Evolutionary conservation across 1,140 invertebrate genomes (phyloP), one percentile per base, ranked within the genome.

Genomic region (Protaetia brevitarsis): DNA sequence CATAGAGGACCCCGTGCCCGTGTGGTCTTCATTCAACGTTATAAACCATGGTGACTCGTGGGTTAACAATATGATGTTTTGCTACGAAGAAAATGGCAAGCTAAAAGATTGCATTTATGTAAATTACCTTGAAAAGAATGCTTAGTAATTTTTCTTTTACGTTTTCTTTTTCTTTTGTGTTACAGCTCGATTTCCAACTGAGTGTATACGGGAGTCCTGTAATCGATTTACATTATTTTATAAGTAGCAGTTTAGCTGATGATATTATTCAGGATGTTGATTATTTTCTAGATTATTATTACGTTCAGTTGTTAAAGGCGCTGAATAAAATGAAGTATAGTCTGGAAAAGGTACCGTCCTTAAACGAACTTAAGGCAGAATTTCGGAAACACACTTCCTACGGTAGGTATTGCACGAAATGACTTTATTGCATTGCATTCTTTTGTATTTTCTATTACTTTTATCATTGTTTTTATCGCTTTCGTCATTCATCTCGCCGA

Each of bases 61-160:
- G 86, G 78, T 84, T 0, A 88, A 87, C 66, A 89, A 89, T 68
- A 85, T 88, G 75, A 74, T 89, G 69, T 88, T 88, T 70, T 79
- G 79, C 36, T 87, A 87, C 64, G 73, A 84, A 59, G 66, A 78
- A 0, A 51, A 76, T 0, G 75, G 76, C 0, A 77, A 81, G 59
- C 79, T 83, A 0, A 76, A 81, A 3, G 75, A 81, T 8, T 79
- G 84, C 2, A 83, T 83, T 72, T 85, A 87, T 51, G 83, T 86
- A 75, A 81, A 31, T 56, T 16, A 6, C n/a, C 10, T 37, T 16
- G 1, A 2, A 3, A 0, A 7, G 16, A 6, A n/a, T n/a, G n/a
- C 16, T 11, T 27, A 2, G 19, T 51, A 27, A 28, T 34, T n/a
- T 28, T 21, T 26, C 10, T 37, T 19, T 11, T 10, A 8, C 7